A percentile compares a stretch with the other conserved stretches of the same genome.
Evolutionary conservation across 2,113 vertebrate species (phyloP).

Genomic region (Peromyscus californicus): DNA sequence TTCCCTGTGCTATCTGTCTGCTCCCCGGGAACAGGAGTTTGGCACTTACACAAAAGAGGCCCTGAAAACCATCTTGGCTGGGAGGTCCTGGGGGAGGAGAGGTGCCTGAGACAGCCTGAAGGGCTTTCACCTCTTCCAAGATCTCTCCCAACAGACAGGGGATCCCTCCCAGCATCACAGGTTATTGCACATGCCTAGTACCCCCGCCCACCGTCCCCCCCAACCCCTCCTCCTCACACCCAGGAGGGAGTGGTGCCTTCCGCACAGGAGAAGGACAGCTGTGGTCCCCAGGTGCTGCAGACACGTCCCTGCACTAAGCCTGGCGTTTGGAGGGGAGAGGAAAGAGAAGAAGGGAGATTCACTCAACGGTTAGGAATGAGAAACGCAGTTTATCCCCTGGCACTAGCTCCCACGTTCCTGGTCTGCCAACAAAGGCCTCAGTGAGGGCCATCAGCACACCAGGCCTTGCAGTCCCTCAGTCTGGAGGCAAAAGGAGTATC

Average conservation of each 20-base stretch:
- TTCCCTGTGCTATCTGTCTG: not conserved
- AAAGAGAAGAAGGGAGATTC: slow-evolving; percentile 48
- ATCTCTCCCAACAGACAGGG: not conserved
- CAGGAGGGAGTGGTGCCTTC: not conserved
- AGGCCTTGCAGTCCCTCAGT: not conserved
- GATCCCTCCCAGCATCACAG: not conserved
- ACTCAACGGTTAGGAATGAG: slow-evolving; percentile 45
- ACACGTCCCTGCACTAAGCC: slow-evolving; percentile 49
- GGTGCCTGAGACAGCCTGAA: not conserved
- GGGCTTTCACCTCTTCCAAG: not conserved
- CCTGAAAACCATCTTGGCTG: not conserved
- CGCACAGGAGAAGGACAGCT: slow-evolving; percentile 52
- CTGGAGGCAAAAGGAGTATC: not conserved
- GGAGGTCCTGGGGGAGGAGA: not conserved
- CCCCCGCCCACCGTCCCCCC: not conserved
- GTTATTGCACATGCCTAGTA: not conserved
- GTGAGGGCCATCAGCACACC: not conserved
- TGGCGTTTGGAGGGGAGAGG: slow-evolving; percentile 57
- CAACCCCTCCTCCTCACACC: slow-evolving; percentile 64
- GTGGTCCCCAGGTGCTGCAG: slow-evolving; percentile 52
- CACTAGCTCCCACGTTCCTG: not conserved
- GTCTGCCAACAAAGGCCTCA: not conserved
- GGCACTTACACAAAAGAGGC: slow-evolving; percentile 13
- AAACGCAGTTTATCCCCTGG: not conserved
- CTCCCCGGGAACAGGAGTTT: slow-evolving; percentile 22